Evolutionary conservation across 2,113 vertebrate species (phyloP), one percentile per base, ranked within the genome.

Genomic region (Eleginops maclovinus): DNA sequence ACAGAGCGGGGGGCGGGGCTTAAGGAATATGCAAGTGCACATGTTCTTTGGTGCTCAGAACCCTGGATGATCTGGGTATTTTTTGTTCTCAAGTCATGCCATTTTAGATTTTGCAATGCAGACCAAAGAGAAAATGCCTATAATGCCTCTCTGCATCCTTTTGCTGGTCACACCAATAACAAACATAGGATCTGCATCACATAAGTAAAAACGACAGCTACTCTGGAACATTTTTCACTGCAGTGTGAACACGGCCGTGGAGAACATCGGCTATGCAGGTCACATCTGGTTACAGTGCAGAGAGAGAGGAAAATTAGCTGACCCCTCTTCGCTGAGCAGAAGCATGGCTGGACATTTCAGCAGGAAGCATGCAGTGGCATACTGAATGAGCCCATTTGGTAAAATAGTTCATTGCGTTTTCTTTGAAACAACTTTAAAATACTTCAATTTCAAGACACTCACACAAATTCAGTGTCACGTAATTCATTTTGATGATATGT

Each of bases 261-360:
- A 53, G 47, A 47, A 15, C 17, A 54, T 59, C 43, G 24, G 36
- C 6, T 46, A 54, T 71, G 44, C 61, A 81, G 79, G 82, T 85
- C 82, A 82, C 75, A 81, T 64, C 78, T 82, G 72, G 72, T 87
- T 72, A 79, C 40, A 72, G 24, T 28, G 62, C 69, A 41, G 21
- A 67, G 50, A 60, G 59, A 46, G 50, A 55, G 41, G 55, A 9
- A 31, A 49, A 65, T 59, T 24, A 81, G 70, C 59, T 61, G 59
- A 74, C 40, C 53, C 54, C 64, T 80, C 70, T 28, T 82, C 53
- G 43, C 63, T 67, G 36, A 65, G 72, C 68, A 58, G 47, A 15
- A 49, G 51, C 68, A 62, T 19, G 53, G 22, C 72, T 63, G 71
- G 59, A 31, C 59, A 21, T 4, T 16, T 54, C 36, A 51, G 63